Evolutionary conservation across 2,797 vertebrate species (phyloP).

Genomic region (Channa striata): DNA sequence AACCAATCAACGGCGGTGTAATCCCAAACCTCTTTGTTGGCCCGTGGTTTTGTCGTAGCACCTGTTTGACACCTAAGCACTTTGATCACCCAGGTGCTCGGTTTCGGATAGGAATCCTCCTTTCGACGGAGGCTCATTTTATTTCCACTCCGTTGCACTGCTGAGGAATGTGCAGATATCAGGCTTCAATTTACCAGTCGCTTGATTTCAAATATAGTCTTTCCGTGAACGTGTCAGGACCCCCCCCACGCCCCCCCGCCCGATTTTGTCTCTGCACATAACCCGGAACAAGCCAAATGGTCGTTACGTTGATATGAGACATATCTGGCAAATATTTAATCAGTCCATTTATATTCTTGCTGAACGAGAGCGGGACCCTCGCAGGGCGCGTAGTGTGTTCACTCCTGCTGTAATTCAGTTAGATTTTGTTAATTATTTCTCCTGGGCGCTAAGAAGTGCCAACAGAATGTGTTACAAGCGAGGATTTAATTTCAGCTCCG

Average conservation of each 20-base stretch:
- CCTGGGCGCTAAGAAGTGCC: slow-evolving; percentile 36
- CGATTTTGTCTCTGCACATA: neutral
- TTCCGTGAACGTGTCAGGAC: too few relatives aligned
- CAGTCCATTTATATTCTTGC: slow-evolving; percentile 35
- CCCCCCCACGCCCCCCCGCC: too few relatives aligned
- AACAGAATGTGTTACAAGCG: slow-evolving; percentile 9
- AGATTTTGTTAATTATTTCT: slow-evolving; percentile 53
- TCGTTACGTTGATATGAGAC: slow-evolving; percentile 19
- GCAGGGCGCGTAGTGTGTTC: slow-evolving; percentile 13
- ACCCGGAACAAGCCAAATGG: neutral
- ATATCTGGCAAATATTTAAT: slow-evolving; percentile 45
- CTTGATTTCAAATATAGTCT: neutral
- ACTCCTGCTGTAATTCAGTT: slow-evolving; percentile 44
- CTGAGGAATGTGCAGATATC: slow-evolving; percentile 16
- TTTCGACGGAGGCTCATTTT: slow-evolving; percentile 10
- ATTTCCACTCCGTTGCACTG: slow-evolving; percentile 7
- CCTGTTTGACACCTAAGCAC: slow-evolving; percentile 50
- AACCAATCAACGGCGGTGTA: slow-evolving; percentile 25
- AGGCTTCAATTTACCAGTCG: neutral
- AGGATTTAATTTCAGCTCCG: slow-evolving; percentile 39
- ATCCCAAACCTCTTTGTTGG: slow-evolving; percentile 45
- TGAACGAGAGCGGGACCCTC: slow-evolving; percentile 38
- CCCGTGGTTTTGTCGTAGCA: slow-evolving; percentile 55
- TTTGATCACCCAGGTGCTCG: slow-evolving; percentile 38
- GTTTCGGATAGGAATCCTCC: neutral